phyloP scores from a whole-genome alignment of 2,888 invertebrate species.

The Chrysomela aeneicollis region DNA sequence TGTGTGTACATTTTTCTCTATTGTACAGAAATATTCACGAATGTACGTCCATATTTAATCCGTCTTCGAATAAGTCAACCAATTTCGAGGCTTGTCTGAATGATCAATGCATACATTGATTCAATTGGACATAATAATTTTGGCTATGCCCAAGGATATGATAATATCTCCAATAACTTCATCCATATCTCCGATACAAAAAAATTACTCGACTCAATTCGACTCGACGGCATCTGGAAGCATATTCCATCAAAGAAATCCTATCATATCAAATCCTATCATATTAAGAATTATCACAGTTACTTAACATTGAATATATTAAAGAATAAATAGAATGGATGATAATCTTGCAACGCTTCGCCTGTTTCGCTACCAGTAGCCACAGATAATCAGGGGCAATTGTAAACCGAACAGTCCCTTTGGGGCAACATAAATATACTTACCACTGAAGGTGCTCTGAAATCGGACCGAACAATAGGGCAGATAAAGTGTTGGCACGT shows the following conservation, averaged over 20 bases:
- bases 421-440: constrained; percentile 50
- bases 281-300: constrained; percentile 33
- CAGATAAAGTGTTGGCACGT: constrained; percentile 39
- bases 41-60: too few relatives aligned
- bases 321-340: constrained; percentile 35
- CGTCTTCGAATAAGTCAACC: too few relatives aligned
- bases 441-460: constrained; percentile 37
- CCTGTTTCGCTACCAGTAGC: constrained; percentile 41
- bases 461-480: constrained; percentile 31
- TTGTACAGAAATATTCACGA: too few relatives aligned
- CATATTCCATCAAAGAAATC: not conserved
- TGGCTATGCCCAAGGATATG: not conserved
- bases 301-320: constrained; percentile 36
- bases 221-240: not conserved
- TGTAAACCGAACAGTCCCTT: constrained; percentile 44
- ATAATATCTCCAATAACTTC: not conserved
- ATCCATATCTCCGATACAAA: not conserved
- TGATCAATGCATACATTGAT: too few relatives aligned
- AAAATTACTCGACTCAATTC: not conserved
- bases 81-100: too few relatives aligned
- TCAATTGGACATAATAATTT: too few relatives aligned
- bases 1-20: too few relatives aligned
- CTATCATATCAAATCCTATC: constrained; percentile 20
- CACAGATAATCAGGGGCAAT: constrained; percentile 30
- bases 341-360: constrained; percentile 42